Evolutionary conservation across 2,888 invertebrate genomes (phyloP).

Genomic region (Pterostichus madidus): DNA sequence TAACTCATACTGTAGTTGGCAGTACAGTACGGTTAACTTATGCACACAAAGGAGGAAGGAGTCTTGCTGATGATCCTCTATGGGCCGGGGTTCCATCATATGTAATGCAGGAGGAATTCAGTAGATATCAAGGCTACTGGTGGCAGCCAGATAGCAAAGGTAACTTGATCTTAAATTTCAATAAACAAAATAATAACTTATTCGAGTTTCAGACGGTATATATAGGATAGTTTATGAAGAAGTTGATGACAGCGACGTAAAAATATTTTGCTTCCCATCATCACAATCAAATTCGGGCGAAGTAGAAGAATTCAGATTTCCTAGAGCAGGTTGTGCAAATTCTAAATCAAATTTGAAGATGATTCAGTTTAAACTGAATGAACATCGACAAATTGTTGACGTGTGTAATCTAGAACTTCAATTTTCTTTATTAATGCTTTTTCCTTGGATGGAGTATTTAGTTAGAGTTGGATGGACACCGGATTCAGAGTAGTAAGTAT

Average conservation of each 20-base stretch:
- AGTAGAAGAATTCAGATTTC: slow-evolving; percentile 92
- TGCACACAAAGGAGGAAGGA: slow-evolving; percentile 84
- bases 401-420: slow-evolving; percentile 87
- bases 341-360: slow-evolving; percentile 93
- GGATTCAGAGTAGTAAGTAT: slow-evolving; percentile 90
- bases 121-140: slow-evolving; percentile 98
- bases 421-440: slow-evolving; percentile 87
- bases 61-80: slow-evolving; percentile 89
- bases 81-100: slow-evolving; percentile 98
- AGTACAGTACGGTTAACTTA: slow-evolving; percentile 86
- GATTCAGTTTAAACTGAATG: slow-evolving; percentile 86
- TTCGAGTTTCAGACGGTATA: slow-evolving; percentile 81
- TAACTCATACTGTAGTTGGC: slow-evolving; percentile 85
- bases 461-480: slow-evolving; percentile 97
- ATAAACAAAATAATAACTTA: neutral
- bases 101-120: slow-evolving; percentile 99
- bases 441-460: slow-evolving; percentile 97
- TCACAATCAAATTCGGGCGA: slow-evolving; percentile 89
- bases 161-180: slow-evolving; percentile 71
- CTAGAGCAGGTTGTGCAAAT: slow-evolving; percentile 93
- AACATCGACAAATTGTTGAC: slow-evolving; percentile 85
- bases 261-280: slow-evolving; percentile 92
- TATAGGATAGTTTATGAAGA: slow-evolving; percentile 92
- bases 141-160: slow-evolving; percentile 92
- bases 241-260: slow-evolving; percentile 94